These are phyloP conservation scores for Pseudobourletiella spinata DNA, from an alignment of 1,140 invertebrate species.

Conservation along the genomic window DNA sequence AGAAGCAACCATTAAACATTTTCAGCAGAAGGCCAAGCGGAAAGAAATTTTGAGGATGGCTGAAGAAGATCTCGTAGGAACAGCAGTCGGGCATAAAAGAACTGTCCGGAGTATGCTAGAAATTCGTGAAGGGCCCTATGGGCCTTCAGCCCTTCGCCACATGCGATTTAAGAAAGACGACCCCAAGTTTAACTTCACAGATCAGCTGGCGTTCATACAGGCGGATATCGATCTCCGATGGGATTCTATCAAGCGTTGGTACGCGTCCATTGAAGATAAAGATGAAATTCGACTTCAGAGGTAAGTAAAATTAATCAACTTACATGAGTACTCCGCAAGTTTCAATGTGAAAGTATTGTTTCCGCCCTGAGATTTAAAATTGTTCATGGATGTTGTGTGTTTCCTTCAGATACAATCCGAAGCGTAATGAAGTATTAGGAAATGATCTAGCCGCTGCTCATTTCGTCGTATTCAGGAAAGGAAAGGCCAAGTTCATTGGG, in stretches of 20 bases:
- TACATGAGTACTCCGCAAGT: too few relatives aligned
- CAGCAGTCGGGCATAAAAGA: too few relatives aligned
- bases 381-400: too few relatives aligned
- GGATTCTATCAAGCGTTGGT: conserved; percentile 43
- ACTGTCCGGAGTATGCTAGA: too few relatives aligned
- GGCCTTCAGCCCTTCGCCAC: too few relatives aligned
- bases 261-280: conserved; percentile 38
- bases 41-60: conserved; percentile 9
- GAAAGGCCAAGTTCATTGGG: conserved; percentile 56
- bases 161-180: conserved; percentile 11
- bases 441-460: conserved; percentile 62
- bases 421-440: conserved; percentile 47
- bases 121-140: too few relatives aligned
- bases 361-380: too few relatives aligned
- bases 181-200: conserved; percentile 35
- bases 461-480: conserved; percentile 57
- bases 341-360: too few relatives aligned
- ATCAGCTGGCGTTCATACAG: conserved; percentile 42
- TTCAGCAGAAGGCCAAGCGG: background rate
- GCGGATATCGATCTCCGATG: conserved; percentile 44
- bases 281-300: conserved; percentile 41
- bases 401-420: conserved; percentile 42
- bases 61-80: conserved; percentile 4
- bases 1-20: too few relatives aligned
- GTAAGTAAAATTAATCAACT: conserved; percentile 6